phyloP scores from a whole-genome alignment of 1,140 invertebrate genomes.

The Trichoplusia ni region DNA sequence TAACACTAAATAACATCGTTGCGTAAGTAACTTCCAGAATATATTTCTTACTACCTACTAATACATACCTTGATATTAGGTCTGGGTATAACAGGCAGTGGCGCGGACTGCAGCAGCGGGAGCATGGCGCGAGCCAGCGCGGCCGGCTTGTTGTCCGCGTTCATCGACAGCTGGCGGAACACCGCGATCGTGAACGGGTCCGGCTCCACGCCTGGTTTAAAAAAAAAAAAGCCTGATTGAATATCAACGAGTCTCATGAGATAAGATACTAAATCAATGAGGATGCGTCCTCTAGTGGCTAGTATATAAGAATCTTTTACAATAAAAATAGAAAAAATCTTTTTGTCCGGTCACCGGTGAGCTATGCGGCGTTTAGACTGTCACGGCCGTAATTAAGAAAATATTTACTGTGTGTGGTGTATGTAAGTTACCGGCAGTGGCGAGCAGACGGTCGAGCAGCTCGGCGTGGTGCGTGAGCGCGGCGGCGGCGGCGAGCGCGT shows the following conservation, averaged over 20 bases:
- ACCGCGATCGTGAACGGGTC: slow-evolving; percentile 91
- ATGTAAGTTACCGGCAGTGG: slow-evolving; percentile 56
- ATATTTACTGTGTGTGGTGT: too few species aligned
- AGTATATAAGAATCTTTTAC: too few species aligned
- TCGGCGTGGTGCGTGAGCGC: slow-evolving; percentile 76
- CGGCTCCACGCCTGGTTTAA: slow-evolving; percentile 79
- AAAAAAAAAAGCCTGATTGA: too few species aligned
- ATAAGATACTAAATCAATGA: too few species aligned
- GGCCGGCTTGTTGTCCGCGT: slow-evolving; percentile 93
- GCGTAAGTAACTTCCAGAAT: too few species aligned
- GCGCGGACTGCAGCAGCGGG: slow-evolving; percentile 87
- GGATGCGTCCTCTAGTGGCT: too few species aligned
- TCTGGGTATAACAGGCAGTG: slow-evolving; percentile 83
- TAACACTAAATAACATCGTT: too few species aligned
- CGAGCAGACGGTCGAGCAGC: slow-evolving; percentile 65
- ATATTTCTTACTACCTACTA: neutral
- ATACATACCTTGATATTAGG: slow-evolving; percentile 80
- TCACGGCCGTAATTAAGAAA: too few species aligned
- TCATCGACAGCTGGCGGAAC: slow-evolving; percentile 88
- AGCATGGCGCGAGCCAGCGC: slow-evolving; percentile 90
- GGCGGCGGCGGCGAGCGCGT: slow-evolving; percentile 63
- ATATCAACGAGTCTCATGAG: too few species aligned
- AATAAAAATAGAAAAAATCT: too few species aligned
- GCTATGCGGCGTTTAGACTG: too few species aligned
- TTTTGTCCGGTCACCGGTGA: too few species aligned